A percentile compares a stretch with the other conserved stretches of the same genome.
Conservation (phyloP, 2,113 vertebrate genomes). For the Gambusia affinis region DNA sequence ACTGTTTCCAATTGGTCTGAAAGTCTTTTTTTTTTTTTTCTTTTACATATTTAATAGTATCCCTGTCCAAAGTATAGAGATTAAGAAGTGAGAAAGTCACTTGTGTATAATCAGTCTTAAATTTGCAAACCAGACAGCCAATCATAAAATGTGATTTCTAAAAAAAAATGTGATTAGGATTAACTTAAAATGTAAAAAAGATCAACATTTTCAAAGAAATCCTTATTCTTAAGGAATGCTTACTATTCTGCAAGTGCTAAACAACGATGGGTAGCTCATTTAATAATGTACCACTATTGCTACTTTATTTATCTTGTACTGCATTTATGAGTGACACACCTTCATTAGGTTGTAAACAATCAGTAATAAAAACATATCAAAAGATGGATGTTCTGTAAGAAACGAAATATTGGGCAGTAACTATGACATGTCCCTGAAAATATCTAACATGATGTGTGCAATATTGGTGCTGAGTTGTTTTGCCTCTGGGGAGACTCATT, state of each 20-base stretch:
- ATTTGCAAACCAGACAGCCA: not conserved
- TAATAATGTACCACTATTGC: conserved; percentile 26
- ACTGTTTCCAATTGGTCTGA: not conserved
- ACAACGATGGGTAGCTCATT: conserved; percentile 28
- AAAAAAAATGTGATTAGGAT: too few relatives aligned
- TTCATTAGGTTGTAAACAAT: not conserved
- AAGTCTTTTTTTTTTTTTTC: too few relatives aligned
- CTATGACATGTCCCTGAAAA: conserved; percentile 52
- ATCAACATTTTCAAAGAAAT: not conserved
- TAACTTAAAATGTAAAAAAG: not conserved
- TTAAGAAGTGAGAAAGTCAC: too few relatives aligned
- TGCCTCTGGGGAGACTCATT: too few relatives aligned
- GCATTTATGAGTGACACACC: conserved; percentile 41
- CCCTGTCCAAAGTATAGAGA: too few relatives aligned
- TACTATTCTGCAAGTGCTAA: not conserved
- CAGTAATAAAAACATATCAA: not conserved
- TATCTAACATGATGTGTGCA: conserved; percentile 28
- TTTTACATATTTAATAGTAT: too few relatives aligned
- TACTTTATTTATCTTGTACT: not conserved
- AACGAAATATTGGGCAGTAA: conserved; percentile 17
- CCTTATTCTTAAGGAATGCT: not conserved
- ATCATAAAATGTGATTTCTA: not conserved
- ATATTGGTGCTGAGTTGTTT: conserved; percentile 6
- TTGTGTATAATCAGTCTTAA: not conserved
- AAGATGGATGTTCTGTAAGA: conserved; percentile 29